Conservation (phyloP, 2,113 vertebrate species). For the Amblyopsis rosae region DNA sequence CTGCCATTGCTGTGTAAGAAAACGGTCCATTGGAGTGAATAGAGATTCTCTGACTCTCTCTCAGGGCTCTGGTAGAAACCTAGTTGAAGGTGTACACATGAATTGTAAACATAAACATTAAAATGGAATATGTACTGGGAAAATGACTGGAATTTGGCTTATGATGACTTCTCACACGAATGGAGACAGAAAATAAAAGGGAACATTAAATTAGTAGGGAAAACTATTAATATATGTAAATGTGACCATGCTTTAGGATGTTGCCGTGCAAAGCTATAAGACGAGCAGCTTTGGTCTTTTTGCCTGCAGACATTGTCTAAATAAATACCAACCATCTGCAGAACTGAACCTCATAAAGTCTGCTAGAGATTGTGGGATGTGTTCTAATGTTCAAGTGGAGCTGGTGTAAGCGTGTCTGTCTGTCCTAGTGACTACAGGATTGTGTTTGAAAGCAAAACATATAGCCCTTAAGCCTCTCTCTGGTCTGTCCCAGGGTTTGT, state of each 20-base stretch:
- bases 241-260: slow-evolving; percentile 35
- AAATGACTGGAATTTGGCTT: neutral
- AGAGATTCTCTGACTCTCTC: too few relatives aligned
- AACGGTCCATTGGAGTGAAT: too few relatives aligned
- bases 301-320: slow-evolving; percentile 59
- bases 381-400: neutral
- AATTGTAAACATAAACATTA: neutral
- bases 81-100: neutral
- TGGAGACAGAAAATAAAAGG: neutral
- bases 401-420: too few relatives aligned
- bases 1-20: too few relatives aligned
- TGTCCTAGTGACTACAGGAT: too few relatives aligned
- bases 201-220: too few relatives aligned
- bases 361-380: slow-evolving; percentile 8
- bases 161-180: neutral
- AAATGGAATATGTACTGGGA: neutral
- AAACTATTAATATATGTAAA: neutral
- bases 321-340: slow-evolving; percentile 53
- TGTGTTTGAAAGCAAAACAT: too few relatives aligned
- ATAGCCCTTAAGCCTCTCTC: slow-evolving; percentile 70
- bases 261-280: slow-evolving; percentile 56
- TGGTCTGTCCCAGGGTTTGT: slow-evolving; percentile 40
- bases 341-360: slow-evolving; percentile 20
- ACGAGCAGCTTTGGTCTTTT: slow-evolving; percentile 58
- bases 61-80: too few relatives aligned